Evolutionary conservation across 2,888 invertebrate species (phyloP).

Genomic region (Tetranychus piercei): DNA sequence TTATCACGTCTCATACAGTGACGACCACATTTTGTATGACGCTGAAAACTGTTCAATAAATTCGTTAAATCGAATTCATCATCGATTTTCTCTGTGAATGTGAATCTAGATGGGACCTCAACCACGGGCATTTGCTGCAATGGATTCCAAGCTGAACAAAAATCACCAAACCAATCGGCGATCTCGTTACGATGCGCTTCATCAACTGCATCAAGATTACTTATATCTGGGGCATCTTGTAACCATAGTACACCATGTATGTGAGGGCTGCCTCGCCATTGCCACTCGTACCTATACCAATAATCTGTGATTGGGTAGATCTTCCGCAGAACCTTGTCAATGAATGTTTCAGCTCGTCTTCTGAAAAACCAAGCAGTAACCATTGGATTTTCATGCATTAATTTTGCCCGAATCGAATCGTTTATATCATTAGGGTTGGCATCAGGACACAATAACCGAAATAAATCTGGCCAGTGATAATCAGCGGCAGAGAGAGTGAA

Average conservation of each 20-base stretch:
- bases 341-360: conserved; percentile 7
- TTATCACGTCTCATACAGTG: conserved; percentile 12
- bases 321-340: conserved; percentile 13
- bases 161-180: not conserved
- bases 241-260: not conserved
- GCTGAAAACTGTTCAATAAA: conserved; percentile 15
- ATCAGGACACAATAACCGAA: not conserved
- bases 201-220: not conserved
- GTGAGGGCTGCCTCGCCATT: not conserved
- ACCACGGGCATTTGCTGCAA: not conserved
- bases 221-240: not conserved
- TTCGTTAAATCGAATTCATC: conserved; percentile 11
- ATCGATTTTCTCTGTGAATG: conserved; percentile 14
- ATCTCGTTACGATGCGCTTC: not conserved
- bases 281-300: not conserved
- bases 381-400: not conserved
- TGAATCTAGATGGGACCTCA: not conserved
- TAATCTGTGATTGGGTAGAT: not conserved
- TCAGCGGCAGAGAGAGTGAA: too few relatives aligned
- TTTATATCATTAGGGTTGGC: not conserved
- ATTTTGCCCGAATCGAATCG: not conserved
- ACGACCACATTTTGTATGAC: conserved; percentile 14
- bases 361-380: not conserved
- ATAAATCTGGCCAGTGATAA: too few relatives aligned
- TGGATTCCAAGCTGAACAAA: not conserved